Evolutionary conservation across 2,888 invertebrate species (phyloP), one percentile per base, ranked within the genome.

Genomic region (Lomographa bimaculata): DNA sequence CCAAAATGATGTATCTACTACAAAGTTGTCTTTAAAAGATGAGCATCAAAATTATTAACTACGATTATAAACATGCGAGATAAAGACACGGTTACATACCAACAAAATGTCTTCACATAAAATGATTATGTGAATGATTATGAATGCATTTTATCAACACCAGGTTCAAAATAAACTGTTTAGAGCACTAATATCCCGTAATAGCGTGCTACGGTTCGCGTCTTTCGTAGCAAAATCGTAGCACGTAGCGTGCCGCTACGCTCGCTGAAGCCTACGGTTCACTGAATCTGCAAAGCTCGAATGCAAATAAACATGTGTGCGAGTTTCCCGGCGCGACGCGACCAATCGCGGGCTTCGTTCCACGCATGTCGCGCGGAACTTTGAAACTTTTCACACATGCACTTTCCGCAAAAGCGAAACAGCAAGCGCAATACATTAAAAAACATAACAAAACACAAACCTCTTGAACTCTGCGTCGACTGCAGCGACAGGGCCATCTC

Each of bases 401-500:
- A 75, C 71, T 71, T 65, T 38, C 46, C 57, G 69, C 60, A n/a
- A n/a, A n/a, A n/a, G n/a, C n/a, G n/a, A n/a, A n/a, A n/a, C n/a
- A 68, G 64, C 71, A 65, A 71, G 64, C 58, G 49, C 50, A 64
- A 55, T 57, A 32, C 14, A 23, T 46, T 51, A 55, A 33, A 60
- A 54, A 50, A 35, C 46, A 34, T 49, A 45, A 59, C 43, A 64
- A 52, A 60, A 47, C 76, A 83, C 78, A 77, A 79, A 79, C 90
- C 89, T 83, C 90, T 87, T 41, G 90, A 83, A 71, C 89, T 90
- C 71, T 90, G 90, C 74, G 90, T 83, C 66, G 91, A 79, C 60
- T 91, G 89, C 67, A 91, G 89, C 71, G 92, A 92, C 64, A 91
- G 74, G 57, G 91, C 85, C 79, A 91, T 90, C 70, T 90, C 86